Evolutionary conservation across 2,888 invertebrate species (phyloP).

Genomic region (Cotesia congregata): DNA sequence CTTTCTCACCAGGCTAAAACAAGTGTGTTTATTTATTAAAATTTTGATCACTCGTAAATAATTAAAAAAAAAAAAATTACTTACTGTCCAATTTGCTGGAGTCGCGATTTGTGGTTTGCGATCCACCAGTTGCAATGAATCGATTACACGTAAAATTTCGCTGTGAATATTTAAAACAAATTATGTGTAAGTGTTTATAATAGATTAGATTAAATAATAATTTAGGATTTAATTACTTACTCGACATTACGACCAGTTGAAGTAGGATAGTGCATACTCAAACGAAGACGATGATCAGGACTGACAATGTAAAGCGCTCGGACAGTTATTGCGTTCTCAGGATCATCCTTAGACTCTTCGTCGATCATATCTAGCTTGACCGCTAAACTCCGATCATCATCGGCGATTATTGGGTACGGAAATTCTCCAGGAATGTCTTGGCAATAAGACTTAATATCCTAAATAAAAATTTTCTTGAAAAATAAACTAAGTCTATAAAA

Average conservation of each 20-base stretch:
- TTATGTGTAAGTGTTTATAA: too few relatives aligned
- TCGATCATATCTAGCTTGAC: slow-evolving; percentile 85
- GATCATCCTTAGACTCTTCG: slow-evolving; percentile 78
- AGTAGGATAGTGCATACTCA: slow-evolving; percentile 87
- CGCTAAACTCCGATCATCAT: slow-evolving; percentile 80
- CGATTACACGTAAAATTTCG: slow-evolving; percentile 87
- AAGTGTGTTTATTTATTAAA: not conserved
- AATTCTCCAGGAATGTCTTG: slow-evolving; percentile 80
- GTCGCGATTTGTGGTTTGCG: slow-evolving; percentile 82
- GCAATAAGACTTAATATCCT: slow-evolving; percentile 81
- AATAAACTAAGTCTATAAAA: too few relatives aligned
- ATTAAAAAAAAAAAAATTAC: slow-evolving; percentile 51
- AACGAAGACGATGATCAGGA: slow-evolving; percentile 83
- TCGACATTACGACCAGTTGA: slow-evolving; percentile 89
- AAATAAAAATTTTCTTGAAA: not conserved
- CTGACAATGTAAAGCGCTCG: slow-evolving; percentile 85
- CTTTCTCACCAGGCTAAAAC: slow-evolving; percentile 79
- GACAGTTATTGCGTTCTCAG: slow-evolving; percentile 79
- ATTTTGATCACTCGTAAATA: slow-evolving; percentile 47
- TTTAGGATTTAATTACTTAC: slow-evolving; percentile 71
- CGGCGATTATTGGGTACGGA: slow-evolving; percentile 88
- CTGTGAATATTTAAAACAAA: slow-evolving; percentile 68
- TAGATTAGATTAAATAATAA: not conserved
- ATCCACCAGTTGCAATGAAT: slow-evolving; percentile 85
- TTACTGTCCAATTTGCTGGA: slow-evolving; percentile 88